Base-by-base conservation (phyloP, 2,888 invertebrate genomes). In the Coelogynopora nodosa region DNA sequence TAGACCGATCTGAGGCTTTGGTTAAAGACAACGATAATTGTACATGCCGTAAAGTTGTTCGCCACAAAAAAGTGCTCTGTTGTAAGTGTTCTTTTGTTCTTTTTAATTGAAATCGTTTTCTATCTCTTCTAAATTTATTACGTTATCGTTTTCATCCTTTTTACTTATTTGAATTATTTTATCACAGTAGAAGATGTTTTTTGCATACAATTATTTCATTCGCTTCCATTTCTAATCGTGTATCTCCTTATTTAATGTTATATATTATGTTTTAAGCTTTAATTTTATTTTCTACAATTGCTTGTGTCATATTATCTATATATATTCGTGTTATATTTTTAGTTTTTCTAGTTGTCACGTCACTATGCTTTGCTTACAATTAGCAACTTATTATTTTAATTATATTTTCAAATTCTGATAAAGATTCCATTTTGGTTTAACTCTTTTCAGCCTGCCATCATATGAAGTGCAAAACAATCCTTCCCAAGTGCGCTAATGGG, bases 391-490 rank as follows among this genome's bases (percentile, higher is more conserved):
- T 67, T 67, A 13, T 67, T 67, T 10, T 67, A 67, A 67, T n/a
- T 13, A 67, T 13, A 13, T 13, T 13, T 10, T n/a, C 67, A 67
- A n/a, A 10, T 67, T 10, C 67, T 67, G 67, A 67, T 13, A 67
- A 67, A 10, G 67, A 10, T n/a, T n/a, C n/a, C 67, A 13, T n/a
- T 67, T 10, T 13, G 18, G 18, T n/a, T 27, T 10, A 27, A 28
- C 26, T 5, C 10, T 82, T 30, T 82, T 82, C 31, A 85, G 85
- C 85, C 0, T 85, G 85, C 28, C 0, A 23, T n/a, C 85, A 85
- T 26, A 85, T 67, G 18, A 85, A 85, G 30, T 85, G 85, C 30
- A 31, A 23, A 67, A 67, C 26, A 0, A 18, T 29, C 1, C 67
- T 67, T 28, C 67, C 85, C 0, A 85, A 67, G 67, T 85, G 85